These are phyloP conservation scores for Chinchilla lanigera DNA, from an alignment of 2,113 vertebrate genomes.

Conservation along the genomic window DNA sequence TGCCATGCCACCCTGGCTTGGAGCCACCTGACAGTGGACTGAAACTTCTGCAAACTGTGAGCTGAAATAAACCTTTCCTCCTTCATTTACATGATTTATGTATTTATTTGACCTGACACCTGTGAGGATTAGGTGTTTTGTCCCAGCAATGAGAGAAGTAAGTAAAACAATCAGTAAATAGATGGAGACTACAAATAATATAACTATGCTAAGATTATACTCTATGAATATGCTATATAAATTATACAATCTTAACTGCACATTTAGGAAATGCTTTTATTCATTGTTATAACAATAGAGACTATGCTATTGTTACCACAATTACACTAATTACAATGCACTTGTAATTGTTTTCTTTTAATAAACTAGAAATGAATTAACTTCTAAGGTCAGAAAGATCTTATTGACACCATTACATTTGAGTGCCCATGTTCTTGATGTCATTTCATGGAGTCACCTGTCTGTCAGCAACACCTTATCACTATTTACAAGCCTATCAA, in stretches of 20 bases:
- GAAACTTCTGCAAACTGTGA: neutral
- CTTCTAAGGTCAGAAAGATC: neutral
- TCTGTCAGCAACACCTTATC: neutral
- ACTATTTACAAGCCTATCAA: neutral
- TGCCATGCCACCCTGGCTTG: neutral
- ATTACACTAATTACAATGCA: neutral
- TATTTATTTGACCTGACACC: too few species aligned
- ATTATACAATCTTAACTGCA: neutral
- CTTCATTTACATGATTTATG: neutral
- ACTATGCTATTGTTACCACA: neutral
- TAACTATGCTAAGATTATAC: neutral
- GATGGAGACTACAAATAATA: neutral
- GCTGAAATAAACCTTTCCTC: neutral
- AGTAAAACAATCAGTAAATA: neutral
- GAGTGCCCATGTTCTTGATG: neutral
- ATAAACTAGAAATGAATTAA: slow-evolving; percentile 24
- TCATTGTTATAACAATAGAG: neutral
- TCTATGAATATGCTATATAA: neutral
- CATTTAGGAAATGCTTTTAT: neutral
- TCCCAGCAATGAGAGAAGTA: neutral
- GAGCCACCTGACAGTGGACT: neutral
- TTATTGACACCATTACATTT: neutral
- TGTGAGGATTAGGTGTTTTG: neutral
- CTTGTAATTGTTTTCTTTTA: neutral
- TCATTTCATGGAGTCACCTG: neutral